phyloP scores from a whole-genome alignment of 2,113 vertebrate genomes.

The Equus quagga region DNA sequence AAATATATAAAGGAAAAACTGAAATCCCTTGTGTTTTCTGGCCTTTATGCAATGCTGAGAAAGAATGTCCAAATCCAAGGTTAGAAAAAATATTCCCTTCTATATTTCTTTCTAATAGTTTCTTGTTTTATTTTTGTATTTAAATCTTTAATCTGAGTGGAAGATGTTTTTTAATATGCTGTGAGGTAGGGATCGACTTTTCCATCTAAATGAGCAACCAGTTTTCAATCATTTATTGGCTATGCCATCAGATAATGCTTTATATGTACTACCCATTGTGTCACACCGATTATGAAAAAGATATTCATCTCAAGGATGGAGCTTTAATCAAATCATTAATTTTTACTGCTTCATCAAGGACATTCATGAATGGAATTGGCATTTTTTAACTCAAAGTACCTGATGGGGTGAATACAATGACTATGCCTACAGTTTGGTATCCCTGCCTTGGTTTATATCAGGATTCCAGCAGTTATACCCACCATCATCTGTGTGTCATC shows the following conservation, averaged over 20 bases:
- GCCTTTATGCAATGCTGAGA: not conserved
- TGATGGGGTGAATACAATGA: not conserved
- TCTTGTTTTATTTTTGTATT: not conserved
- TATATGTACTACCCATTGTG: not conserved
- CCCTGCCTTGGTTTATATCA: not conserved
- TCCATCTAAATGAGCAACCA: not conserved
- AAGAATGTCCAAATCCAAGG: not conserved
- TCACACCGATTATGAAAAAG: not conserved
- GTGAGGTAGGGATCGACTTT: slow-evolving; percentile 2
- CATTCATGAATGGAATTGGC: not conserved
- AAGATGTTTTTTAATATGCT: not conserved
- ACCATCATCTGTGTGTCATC: not conserved
- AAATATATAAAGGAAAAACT: not conserved
- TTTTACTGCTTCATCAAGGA: not conserved
- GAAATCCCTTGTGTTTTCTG: not conserved
- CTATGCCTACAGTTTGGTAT: not conserved
- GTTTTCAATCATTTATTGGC: not conserved
- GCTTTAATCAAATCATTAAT: not conserved
- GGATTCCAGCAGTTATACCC: not conserved
- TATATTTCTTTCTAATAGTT: not conserved
- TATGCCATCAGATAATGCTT: not conserved
- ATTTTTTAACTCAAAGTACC: not conserved
- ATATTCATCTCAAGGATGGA: not conserved
- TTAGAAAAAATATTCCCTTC: not conserved
- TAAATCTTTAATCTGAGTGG: not conserved